These are phyloP conservation scores for Seira sanloemensis DNA, from an alignment of 2,888 invertebrate genomes.

Conservation along the genomic window DNA sequence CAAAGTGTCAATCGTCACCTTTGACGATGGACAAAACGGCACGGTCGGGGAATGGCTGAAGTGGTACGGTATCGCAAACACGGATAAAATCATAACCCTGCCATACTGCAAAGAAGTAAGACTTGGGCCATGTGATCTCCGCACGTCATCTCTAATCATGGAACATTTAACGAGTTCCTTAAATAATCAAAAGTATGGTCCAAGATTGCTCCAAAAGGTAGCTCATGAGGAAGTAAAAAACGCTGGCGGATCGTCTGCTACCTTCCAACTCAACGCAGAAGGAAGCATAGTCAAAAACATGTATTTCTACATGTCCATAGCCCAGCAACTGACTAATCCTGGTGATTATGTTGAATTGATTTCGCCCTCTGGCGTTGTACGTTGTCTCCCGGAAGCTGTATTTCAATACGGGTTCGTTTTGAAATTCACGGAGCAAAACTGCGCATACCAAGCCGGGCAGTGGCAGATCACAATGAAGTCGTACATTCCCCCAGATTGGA, in stretches of 20 bases:
- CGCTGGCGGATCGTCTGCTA: background rate
- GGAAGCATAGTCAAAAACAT: background rate
- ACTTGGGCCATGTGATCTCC: background rate
- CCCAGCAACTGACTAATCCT: background rate
- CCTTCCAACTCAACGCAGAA: background rate
- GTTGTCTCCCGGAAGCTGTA: background rate
- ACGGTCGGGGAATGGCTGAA: slow-evolving; percentile 60
- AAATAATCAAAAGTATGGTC: slow-evolving; percentile 28
- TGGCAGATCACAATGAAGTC: slow-evolving; percentile 3
- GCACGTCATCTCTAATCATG: slow-evolving; percentile 39
- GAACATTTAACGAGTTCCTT: slow-evolving; percentile 49
- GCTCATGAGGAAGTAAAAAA: background rate
- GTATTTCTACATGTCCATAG: slow-evolving; percentile 9
- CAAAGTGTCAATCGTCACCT: slow-evolving; percentile 62
- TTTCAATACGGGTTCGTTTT: background rate
- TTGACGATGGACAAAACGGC: slow-evolving; percentile 37
- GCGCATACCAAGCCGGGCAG: slow-evolving; percentile 5
- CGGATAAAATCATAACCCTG: slow-evolving; percentile 55
- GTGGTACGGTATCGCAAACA: slow-evolving; percentile 65
- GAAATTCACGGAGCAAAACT: background rate
- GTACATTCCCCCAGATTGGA: background rate
- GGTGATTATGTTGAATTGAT: background rate
- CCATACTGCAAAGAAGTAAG: slow-evolving; percentile 41
- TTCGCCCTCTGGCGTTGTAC: background rate
- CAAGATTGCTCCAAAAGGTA: slow-evolving; percentile 51